Evolutionary conservation across 2,113 vertebrate species (phyloP), one percentile per base, ranked within the genome.

Genomic region (Pollimyrus isidori): DNA sequence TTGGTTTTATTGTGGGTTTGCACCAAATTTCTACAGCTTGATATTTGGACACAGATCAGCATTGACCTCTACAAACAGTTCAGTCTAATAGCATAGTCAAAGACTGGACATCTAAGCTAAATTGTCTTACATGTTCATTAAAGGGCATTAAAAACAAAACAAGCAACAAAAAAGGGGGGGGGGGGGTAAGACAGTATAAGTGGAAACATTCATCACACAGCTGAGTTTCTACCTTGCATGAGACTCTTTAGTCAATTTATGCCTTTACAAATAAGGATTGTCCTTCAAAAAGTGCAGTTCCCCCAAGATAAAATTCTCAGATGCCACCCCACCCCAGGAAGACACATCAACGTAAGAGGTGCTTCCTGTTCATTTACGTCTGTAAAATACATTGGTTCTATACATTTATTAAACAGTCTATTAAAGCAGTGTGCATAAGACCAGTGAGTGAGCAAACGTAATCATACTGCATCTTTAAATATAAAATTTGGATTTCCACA

Each of bases 211-310:
- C 94, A 95, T 95, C 92, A 95, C 95, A 95, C 89, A 88, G 93
- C 95, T 93, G 94, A 95, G 93, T 95, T 94, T 95, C 93, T 95
- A 95, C 94, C 94, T 94, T 94, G 93, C 39, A 94, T 95, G 93
- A 94, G 93, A 94, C 94, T 93, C 90, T 94, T 94, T 94, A 90
- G 89, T 91, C 90, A 90, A 94, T 94, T 94, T 93, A 94, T 94
- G 95, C 93, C 94, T 92, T 94, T 96, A 96, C 94, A 95, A 96
- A 96, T 95, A 95, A 96, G 94, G 96, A 96, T 96, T 96, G 96
- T 96, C 96, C 96, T 96, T 96, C 95, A 95, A 95, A 96, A 96
- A 96, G 96, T 96, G 96, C 96, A 95, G 95, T 95, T 95, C 93
- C 94, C 94, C 94, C 93, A 94, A 94, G 94, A 94, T 95, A 94